Base-by-base conservation (phyloP, 2,888 invertebrate genomes). In the Willowsia nigromaculata region DNA sequence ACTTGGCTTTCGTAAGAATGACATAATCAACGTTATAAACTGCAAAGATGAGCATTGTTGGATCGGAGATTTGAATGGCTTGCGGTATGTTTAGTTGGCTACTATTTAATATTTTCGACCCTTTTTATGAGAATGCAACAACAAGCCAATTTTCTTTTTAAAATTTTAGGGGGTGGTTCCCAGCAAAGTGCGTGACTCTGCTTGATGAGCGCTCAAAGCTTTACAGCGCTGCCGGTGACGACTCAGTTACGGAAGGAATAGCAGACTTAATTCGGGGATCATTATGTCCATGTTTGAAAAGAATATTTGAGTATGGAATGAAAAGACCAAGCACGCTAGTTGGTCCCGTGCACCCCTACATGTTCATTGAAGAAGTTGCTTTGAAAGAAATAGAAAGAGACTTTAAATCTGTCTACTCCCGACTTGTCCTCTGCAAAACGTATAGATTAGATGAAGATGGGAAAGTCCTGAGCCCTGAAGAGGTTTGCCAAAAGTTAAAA, bases 31-130 rank as follows among this genome's bases (percentile, higher is more conserved):
- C 81, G 98, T 99, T 65, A 96, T 99, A 33, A 99, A 98, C 93
- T 98, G 98, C 93, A 97, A 98, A 94, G 99, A 99, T 94, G 99
- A 99, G 93, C 99, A 99, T 94, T 99, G 99, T 94, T 99, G 99
- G 99, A 97, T 99, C 92, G 99, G 99, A 5, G 99, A 99, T 94
- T 94, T 99, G 74, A 99, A 99, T 95, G 99, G 99, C 0, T 94
- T 99, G 74, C 94, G 98, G 95, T 95, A 93, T 33, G n/a, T n/a
- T n/a, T n/a, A n/a, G n/a, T n/a, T n/a, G n/a, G n/a, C n/a, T n/a
- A n/a, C n/a, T n/a, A n/a, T n/a, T n/a, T n/a, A n/a, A n/a, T n/a
- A n/a, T n/a, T n/a, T n/a, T n/a, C n/a, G n/a, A n/a, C n/a, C n/a
- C n/a, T n/a, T n/a, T n/a, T n/a, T n/a, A n/a, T n/a, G n/a, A n/a